Percentiles rank a stretch among this genome's conserved stretches.
Evolutionary conservation across 2,888 invertebrate genomes (phyloP).

Genomic region (Isoperla grammatica): DNA sequence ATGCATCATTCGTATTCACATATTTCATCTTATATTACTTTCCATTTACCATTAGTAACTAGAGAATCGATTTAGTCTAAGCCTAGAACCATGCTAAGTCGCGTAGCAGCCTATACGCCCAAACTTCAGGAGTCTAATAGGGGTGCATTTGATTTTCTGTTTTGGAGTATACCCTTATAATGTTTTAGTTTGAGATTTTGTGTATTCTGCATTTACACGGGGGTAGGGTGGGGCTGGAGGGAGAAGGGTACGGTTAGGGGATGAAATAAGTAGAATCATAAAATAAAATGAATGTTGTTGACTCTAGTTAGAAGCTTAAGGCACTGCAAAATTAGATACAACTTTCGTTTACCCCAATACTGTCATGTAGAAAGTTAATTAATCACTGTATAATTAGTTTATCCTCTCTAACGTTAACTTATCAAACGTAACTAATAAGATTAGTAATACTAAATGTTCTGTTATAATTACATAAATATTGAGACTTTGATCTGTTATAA

Average conservation of each 20-base stretch:
- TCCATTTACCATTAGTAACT: too few relatives aligned
- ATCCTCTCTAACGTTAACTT: slow-evolving; percentile 15
- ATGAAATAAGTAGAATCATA: slow-evolving; percentile 28
- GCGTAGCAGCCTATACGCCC: too few relatives aligned
- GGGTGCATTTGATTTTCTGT: slow-evolving; percentile 14
- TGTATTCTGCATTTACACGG: slow-evolving; percentile 22
- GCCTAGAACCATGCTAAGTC: too few relatives aligned
- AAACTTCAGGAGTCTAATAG: neutral
- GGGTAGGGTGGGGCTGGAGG: neutral
- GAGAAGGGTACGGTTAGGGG: slow-evolving; percentile 9
- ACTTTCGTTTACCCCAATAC: slow-evolving; percentile 19
- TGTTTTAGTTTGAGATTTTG: slow-evolving; percentile 31
- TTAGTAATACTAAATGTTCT: slow-evolving; percentile 2
- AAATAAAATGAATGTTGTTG: slow-evolving; percentile 29
- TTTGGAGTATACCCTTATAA: slow-evolving; percentile 21
- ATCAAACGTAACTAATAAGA: slow-evolving; percentile 18
- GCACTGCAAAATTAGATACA: slow-evolving; percentile 16
- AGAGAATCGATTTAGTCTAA: too few relatives aligned
- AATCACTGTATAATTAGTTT: slow-evolving; percentile 18
- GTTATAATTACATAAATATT: neutral
- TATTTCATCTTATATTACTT: too few relatives aligned
- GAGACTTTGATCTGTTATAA: neutral
- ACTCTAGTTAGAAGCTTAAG: slow-evolving; percentile 22
- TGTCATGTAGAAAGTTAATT: slow-evolving; percentile 18
- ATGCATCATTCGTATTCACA: too few relatives aligned